Percentiles rank a stretch among this genome's conserved stretches.
Conservation (phyloP, 2,888 invertebrate species). For the Drosophila yooni region DNA sequence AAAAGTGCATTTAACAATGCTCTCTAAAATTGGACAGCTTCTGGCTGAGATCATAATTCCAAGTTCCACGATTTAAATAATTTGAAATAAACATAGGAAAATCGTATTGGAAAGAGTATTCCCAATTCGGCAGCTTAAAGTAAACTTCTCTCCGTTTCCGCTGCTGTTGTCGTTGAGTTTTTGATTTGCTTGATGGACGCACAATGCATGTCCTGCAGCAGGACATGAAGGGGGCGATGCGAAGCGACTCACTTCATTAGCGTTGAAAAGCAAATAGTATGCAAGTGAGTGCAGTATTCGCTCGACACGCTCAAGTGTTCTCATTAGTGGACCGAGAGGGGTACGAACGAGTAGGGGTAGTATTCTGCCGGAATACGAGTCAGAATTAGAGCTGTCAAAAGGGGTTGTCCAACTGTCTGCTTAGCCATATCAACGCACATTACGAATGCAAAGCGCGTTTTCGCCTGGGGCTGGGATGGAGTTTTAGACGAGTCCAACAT, state of each 20-base stretch:
- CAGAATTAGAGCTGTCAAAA: slow-evolving; percentile 20
- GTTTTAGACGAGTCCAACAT: slow-evolving; percentile 17
- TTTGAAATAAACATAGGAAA: neutral
- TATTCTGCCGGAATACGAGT: neutral
- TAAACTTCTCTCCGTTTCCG: no score
- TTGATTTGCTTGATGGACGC: slow-evolving; percentile 71
- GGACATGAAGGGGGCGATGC: slow-evolving; percentile 40
- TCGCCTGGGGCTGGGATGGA: slow-evolving; percentile 24
- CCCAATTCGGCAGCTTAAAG: slow-evolving; percentile 6
- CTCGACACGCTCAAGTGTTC: slow-evolving; percentile 67
- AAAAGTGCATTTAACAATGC: neutral
- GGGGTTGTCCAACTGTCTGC: slow-evolving; percentile 45
- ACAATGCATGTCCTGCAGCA: slow-evolving; percentile 69
- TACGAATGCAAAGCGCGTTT: slow-evolving; percentile 51
- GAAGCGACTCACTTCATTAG: slow-evolving; percentile 60
- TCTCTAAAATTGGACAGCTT: neutral
- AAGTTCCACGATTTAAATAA: neutral
- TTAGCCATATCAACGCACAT: slow-evolving; percentile 26
- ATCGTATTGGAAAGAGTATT: slow-evolving; percentile 29
- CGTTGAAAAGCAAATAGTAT: slow-evolving; percentile 55
- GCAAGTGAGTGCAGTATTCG: slow-evolving; percentile 49
- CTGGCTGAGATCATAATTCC: neutral
- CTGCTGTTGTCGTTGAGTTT: slow-evolving; percentile 16
- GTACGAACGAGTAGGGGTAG: slow-evolving; percentile 12
- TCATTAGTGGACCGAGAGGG: slow-evolving; percentile 58